These are phyloP conservation scores for Nestor notabilis DNA, from an alignment of 2,113 vertebrate species.

Conservation along the genomic window DNA sequence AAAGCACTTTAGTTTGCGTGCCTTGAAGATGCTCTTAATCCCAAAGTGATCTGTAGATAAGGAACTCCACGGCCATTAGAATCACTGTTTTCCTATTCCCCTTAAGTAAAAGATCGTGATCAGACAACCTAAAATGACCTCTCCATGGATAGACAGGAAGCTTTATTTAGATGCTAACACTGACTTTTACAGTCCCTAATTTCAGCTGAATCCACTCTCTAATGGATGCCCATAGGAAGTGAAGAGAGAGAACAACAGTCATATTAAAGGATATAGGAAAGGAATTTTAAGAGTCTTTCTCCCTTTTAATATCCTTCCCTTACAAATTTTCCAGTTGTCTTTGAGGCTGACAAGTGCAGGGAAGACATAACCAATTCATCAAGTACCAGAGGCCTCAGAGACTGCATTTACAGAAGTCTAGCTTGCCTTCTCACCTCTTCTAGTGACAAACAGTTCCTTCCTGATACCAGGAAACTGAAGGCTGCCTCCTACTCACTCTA, in stretches of 20 bases:
- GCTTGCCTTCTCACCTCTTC: neutral
- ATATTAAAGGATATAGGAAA: neutral
- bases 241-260: neutral
- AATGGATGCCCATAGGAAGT: neutral
- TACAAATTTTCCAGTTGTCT: neutral
- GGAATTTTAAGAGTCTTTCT: neutral
- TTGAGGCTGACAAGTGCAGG: neutral
- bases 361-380: neutral
- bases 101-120: neutral
- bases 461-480: neutral
- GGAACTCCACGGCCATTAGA: neutral
- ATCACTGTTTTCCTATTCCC: neutral
- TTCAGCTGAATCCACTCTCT: neutral
- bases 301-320: neutral
- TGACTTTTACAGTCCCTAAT: neutral
- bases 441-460: neutral
- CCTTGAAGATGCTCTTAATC: neutral
- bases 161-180: neutral
- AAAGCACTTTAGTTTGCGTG: neutral
- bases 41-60: neutral
- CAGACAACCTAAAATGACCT: neutral
- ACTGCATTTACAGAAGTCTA: neutral
- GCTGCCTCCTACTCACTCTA: neutral
- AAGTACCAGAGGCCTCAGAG: neutral
- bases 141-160: neutral